Percentiles rank a stretch among this genome's conserved stretches.
Conservation (phyloP, 2,113 vertebrate species). For the Argyrosomus japonicus region DNA sequence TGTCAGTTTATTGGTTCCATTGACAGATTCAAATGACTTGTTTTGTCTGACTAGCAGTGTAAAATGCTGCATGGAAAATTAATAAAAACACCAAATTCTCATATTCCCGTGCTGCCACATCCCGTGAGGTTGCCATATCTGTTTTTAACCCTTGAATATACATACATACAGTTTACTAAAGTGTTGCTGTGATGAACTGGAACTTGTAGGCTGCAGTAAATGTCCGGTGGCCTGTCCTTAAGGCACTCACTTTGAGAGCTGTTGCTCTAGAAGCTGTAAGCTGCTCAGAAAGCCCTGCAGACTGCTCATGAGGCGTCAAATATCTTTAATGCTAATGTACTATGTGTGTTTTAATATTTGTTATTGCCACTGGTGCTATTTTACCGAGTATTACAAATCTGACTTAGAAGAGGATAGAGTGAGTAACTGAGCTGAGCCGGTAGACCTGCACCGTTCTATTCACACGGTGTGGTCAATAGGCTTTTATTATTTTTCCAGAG, state of each 20-base stretch:
- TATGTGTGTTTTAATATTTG: not conserved
- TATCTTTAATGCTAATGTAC: not conserved
- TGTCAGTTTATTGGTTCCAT: no score
- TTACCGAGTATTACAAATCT: not conserved
- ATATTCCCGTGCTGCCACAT: no score
- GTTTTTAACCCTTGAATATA: no score
- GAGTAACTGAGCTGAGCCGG: not conserved
- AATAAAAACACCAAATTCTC: no score
- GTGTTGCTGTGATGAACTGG: not conserved
- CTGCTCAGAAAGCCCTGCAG: not conserved
- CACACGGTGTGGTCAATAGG: not conserved
- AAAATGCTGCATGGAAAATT: no score
- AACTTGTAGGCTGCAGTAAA: not conserved
- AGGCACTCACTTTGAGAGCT: not conserved
- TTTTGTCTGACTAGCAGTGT: no score
- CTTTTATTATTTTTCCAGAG: constrained; percentile 8
- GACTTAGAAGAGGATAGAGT: not conserved
- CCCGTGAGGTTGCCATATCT: no score
- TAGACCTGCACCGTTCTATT: not conserved
- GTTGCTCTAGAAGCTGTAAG: not conserved
- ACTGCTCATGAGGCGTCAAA: not conserved
- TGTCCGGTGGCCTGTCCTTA: not conserved
- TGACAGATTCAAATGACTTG: no score
- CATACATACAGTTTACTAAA: no score
- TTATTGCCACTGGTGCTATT: not conserved